Evolutionary conservation across 2,797 vertebrate genomes (phyloP), one percentile per base, ranked within the genome.

Genomic region (Phyllotis vaccarum): DNA sequence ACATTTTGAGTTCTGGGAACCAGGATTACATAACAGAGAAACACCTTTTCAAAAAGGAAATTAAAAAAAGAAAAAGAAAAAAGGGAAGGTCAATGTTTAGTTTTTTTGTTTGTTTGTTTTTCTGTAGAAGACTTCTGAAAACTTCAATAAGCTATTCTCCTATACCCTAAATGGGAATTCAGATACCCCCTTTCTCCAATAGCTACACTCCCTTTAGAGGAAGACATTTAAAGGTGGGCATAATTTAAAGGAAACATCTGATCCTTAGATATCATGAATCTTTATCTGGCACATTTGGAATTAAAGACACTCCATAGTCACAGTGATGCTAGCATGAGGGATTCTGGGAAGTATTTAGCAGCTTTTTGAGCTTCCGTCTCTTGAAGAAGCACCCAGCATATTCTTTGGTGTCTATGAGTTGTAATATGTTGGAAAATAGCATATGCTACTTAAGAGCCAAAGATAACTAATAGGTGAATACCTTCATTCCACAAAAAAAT

Each of bases 391-490:
- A 62, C 52, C 75, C 43, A 90, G 49, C 31, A 17, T 82, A 75
- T 78, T 95, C 72, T 66, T 91, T 37, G 19, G n/a, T 37, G 8
- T 83, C 86, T 92, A 72, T 62, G 40, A 54, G 58, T 27, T 82
- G 10, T 72, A 93, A n/a, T 14, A 24, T 75, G 14, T n/a, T 93
- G 27, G 62, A 87, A 82, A 52, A 34, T 46, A 78, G 60, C 58
- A 82, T 40, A 78, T 82, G 37, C 19, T 90, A 66, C 72, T 93
- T 79, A 60, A 89, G 93, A 92, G 82, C 52, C 81, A 27, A 19
- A 91, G 70, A 24, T 21, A 92, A 76, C 58, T 87, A 88, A 95
- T 19, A 96, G 40, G 79, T 97, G 68, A 95, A 93, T 90, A 89
- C 83, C 86, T 92, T 85, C 31, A 83, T 94, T 91, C 49, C 7